Base-by-base conservation (phyloP, 2,797 vertebrate species). In the Crocidura indochinensis region DNA sequence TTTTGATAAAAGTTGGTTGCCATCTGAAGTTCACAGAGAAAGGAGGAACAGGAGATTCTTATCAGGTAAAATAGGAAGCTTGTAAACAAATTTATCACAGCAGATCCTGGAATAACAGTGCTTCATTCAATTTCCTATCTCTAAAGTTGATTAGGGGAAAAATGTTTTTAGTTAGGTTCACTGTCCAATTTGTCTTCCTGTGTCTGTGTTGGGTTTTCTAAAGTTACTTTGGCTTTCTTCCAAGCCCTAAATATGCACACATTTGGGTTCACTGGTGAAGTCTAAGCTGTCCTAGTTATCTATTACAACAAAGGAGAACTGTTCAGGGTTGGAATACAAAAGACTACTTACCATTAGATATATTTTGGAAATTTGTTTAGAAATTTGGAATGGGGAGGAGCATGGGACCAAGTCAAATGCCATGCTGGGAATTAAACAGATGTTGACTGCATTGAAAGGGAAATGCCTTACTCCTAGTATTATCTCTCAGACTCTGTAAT, bases 31-130 rank as follows among this genome's bases (percentile, higher is more conserved):
- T 83, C 67, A 75, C 3, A 4, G 17, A 24, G 27, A 49, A 78
- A 47, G 19, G 20, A 75, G 38, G 60, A 10, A 15, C 27, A 84
- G 24, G 51, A 2, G 2, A 44, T 46, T n/a, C 31, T 87, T 46
- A 26, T n/a, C 24, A 88, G 10, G 46, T 56, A 64, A 74, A 86
- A 81, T 2, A 69, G 67, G 17, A 72, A 64, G 2, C 49, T 3
- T 75, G 15, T 60, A 75, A 74, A 87, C 2, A 81, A 82, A 49
- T 49, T 91, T 29, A 68, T 38, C 87, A 64, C 14, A 69, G 67
- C 29, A 69, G 56, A 20, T 53, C 51, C 51, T 60, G 20, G 19
- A 60, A 60, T 60, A 60, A 20, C 56, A 60, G 56, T 60, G 65
- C 31, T 69, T 69, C 29, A 69, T 19, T 31, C 17, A 19, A 38